Evolutionary conservation across 2,113 vertebrate genomes (phyloP), one percentile per base, ranked within the genome.

Genomic region (Penelope pileata): DNA sequence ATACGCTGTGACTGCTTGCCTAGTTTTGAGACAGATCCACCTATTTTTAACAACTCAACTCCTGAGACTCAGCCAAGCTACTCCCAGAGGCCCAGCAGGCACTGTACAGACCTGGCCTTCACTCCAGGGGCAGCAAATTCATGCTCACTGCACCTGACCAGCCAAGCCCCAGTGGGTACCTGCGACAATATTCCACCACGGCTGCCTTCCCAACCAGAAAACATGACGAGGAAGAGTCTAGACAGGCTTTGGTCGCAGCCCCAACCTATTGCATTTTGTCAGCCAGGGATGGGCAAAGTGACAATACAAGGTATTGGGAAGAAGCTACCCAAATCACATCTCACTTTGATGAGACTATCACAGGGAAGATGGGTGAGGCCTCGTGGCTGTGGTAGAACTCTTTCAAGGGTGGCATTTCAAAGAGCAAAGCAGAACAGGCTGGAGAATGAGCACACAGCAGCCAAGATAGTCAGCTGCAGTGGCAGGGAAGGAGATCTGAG

Each of bases 301-400:
- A 38, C 38, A 76, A 47, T 9, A 72, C 0, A 2, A 81, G 22
- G 13, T 54, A 26, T 4, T 43, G 47, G 48, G 32, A 34, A 66
- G 50, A 23, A 36, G 18, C 34, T 59, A 11, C 12, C 15, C 0
- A 2, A 36, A 40, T 32, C 10, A 27, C 2, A 0, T 34, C 64
- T 86, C 51, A 24, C 51, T 76, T 66, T 17, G 5, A 47, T 29
- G 50, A 17, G 8, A 23, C 21, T 30, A 24, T 32, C 17, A 24
- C 26, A 27, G n/a, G 67, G n/a, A 69, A 50, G 17, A 50, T 50
- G n/a, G n/a, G n/a, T 4, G 26, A 69, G n/a, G 47, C 17, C 19
- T 50, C 47, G 16, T 50, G 12, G 34, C 24, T 69, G n/a, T 50
- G 67, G 47, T 19, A 36, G 34, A 50, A n/a, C 45, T 50, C n/a